Percentiles rank a stretch among this genome's conserved stretches.
These are phyloP conservation scores for Diceros bicornis DNA, from an alignment of 2,797 vertebrate species.

Conservation along the genomic window DNA sequence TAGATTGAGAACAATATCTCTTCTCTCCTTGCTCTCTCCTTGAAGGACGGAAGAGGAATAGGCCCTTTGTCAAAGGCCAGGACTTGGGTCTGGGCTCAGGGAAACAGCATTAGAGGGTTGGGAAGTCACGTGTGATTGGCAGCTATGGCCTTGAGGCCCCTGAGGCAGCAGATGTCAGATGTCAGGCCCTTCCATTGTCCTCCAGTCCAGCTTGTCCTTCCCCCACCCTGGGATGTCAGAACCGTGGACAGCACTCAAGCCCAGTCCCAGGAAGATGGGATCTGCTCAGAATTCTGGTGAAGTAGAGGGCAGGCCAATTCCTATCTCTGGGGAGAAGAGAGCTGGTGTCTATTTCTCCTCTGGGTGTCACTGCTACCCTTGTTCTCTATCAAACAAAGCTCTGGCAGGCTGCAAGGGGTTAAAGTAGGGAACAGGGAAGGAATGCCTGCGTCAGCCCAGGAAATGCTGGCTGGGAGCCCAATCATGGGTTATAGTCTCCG, in stretches of 20 bases:
- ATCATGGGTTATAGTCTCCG: background rate
- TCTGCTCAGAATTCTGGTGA: background rate
- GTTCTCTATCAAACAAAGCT: background rate
- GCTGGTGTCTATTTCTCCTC: background rate
- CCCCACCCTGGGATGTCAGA: background rate
- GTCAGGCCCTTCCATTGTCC: background rate
- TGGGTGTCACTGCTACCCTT: conserved; percentile 55
- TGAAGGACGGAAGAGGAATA: too few relatives aligned
- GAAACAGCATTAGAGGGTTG: too few relatives aligned
- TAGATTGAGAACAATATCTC: too few relatives aligned
- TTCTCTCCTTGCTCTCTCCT: too few relatives aligned
- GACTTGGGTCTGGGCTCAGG: too few relatives aligned
- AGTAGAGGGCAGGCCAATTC: background rate
- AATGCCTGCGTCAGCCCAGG: background rate
- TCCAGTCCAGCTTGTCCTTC: background rate
- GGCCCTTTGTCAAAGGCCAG: too few relatives aligned
- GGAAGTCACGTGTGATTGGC: too few relatives aligned
- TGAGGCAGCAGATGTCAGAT: background rate
- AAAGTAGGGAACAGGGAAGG: background rate
- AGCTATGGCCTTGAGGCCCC: too few relatives aligned
- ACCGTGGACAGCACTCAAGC: conserved; percentile 67
- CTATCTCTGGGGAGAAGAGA: background rate
- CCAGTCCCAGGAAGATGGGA: background rate
- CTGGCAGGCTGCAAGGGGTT: background rate
- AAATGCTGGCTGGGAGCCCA: background rate